phyloP scores from a whole-genome alignment of 2,888 invertebrate genomes.

The Heliconius cydno region DNA sequence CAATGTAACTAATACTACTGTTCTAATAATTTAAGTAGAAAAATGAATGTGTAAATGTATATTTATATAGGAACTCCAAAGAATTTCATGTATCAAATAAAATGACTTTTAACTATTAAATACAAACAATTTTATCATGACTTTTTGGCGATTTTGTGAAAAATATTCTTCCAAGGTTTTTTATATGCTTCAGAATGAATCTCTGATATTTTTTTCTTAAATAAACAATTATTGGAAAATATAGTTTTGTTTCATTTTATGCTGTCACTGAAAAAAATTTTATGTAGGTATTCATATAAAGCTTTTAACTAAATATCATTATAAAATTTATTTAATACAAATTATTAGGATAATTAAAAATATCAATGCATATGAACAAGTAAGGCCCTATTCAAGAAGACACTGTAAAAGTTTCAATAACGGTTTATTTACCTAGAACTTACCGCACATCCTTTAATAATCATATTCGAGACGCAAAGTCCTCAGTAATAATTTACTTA shows the following conservation, averaged over 20 bases:
- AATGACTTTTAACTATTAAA: background rate
- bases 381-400: conserved; percentile 71
- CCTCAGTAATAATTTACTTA: conserved; percentile 82
- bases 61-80: conserved; percentile 1
- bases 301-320: background rate
- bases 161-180: background rate
- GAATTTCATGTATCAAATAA: background rate
- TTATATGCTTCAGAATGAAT: background rate
- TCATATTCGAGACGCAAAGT: conserved; percentile 80
- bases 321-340: background rate
- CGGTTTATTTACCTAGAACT: conserved; percentile 81
- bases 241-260: background rate
- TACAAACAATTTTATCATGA: background rate
- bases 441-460: conserved; percentile 72
- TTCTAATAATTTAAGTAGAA: background rate
- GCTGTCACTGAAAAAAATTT: background rate
- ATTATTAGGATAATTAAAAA: background rate
- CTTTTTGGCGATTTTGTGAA: background rate
- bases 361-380: conserved; percentile 3
- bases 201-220: background rate
- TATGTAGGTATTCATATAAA: background rate
- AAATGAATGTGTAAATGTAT: background rate
- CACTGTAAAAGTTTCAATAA: conserved; percentile 72
- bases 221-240: background rate
- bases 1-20: background rate